Evolutionary conservation across 2,113 vertebrate genomes (phyloP), one percentile per base, ranked within the genome.

Genomic region (Tylochromis polylepis): DNA sequence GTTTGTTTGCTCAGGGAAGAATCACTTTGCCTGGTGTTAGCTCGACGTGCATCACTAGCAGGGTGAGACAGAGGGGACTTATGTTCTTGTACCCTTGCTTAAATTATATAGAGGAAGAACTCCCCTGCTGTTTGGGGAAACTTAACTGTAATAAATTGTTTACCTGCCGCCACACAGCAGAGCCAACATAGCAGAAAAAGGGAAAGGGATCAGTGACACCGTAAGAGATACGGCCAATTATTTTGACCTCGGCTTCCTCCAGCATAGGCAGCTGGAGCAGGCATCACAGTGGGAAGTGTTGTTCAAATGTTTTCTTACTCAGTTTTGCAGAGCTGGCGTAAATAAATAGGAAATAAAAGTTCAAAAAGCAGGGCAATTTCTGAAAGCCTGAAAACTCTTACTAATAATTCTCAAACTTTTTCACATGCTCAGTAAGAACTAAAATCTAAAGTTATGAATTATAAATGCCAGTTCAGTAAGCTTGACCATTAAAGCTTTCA

Each of bases 341-440:
- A 84, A 78, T 51, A 5, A 75, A 16, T 59, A 22, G 36, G 55
- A 90, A 85, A 85, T 79, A 84, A 36, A 88, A 87, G 86, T 87
- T 91, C 55, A 79, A 89, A 90, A 91, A 88, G 77, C 58, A 87
- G 86, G 55, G 89, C 92, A 94, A 91, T 93, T 92, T 93, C 86
- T 70, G 65, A 87, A 88, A 92, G 81, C 81, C 86, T 57, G 51
- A 36, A 82, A 92, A 89, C 11, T 85, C 65, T 65, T 24, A 22
- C 29, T 59, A 77, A 84, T 81, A 89, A 84, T 85, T 58, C 72
- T 89, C 16, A 4, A 82, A 65, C 85, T 88, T 93, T 90, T 87
- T 72, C 70, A 79, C 84, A 86, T 16, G 31, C 86, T 86, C 87
- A 87, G 81, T 81, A 77, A 84, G 87, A 94, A 81, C 60, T 84